Conservation (phyloP, 2,888 invertebrate genomes). For the Empis stercorea region DNA sequence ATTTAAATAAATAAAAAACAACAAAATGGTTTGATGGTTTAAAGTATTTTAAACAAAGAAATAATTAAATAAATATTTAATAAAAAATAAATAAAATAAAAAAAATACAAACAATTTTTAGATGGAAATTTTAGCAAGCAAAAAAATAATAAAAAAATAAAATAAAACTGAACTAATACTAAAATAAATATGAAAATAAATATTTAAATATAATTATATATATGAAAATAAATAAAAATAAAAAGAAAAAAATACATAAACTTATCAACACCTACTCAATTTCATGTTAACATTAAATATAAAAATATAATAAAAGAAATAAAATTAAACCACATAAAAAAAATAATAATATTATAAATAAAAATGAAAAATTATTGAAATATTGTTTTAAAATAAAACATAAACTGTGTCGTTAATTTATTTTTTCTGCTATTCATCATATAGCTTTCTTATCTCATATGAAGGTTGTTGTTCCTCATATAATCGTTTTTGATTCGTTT, state of each 20-base stretch:
- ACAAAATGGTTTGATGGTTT: constrained; percentile 7
- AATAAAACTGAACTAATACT: constrained; percentile 17
- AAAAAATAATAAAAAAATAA: too few relatives aligned
- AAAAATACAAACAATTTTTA: constrained; percentile 2
- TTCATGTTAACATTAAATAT: constrained; percentile 36
- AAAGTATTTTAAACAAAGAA: constrained; percentile 19
- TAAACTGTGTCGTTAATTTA: too few relatives aligned
- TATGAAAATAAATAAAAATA: constrained; percentile 1
- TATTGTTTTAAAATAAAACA: not conserved
- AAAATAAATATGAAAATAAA: constrained; percentile 8
- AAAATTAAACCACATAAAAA: constrained; percentile 5
- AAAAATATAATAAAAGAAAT: too few relatives aligned
- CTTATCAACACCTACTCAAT: constrained; percentile 27
- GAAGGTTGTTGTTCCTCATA: too few relatives aligned
- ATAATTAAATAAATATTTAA: constrained; percentile 8
- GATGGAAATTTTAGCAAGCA: constrained; percentile 10
- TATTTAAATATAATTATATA: constrained; percentile 2
- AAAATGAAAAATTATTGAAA: constrained; percentile 18
- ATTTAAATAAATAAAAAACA: constrained; percentile 21
- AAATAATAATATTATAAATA: constrained; percentile 23
- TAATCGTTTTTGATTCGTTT: too few relatives aligned
- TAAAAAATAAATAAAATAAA: constrained; percentile 4
- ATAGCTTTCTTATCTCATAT: too few relatives aligned
- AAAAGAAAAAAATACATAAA: constrained; percentile 1
- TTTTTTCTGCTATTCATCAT: too few relatives aligned